These are phyloP conservation scores for Lanistes nyassanus DNA, from an alignment of 1,140 invertebrate species.

Conservation along the genomic window DNA sequence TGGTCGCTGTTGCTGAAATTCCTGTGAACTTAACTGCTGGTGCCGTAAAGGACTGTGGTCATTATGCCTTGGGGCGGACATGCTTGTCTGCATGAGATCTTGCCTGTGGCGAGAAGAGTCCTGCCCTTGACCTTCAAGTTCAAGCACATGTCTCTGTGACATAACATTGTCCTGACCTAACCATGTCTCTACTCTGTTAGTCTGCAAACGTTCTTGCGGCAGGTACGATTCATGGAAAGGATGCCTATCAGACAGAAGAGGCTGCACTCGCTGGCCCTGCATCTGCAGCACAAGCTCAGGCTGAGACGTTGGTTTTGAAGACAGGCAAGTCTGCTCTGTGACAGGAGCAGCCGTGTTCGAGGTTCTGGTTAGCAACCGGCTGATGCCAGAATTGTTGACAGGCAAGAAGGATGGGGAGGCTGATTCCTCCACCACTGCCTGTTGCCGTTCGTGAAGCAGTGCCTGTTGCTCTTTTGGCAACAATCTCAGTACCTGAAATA, in stretches of 20 bases:
- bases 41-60: too few species aligned
- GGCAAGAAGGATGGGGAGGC: conserved; percentile 26
- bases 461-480: conserved; percentile 12
- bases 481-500: conserved; percentile 14
- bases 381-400: neutral
- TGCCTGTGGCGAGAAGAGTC: too few species aligned
- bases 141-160: too few species aligned
- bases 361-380: neutral
- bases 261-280: conserved; percentile 3
- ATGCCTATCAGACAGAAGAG: too few species aligned
- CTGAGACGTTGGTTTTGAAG: neutral
- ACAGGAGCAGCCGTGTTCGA: neutral
- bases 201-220: neutral
- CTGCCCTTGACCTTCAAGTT: too few species aligned
- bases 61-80: too few species aligned
- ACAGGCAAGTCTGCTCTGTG: neutral
- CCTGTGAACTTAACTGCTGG: too few species aligned
- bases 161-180: too few species aligned
- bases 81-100: too few species aligned
- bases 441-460: conserved; percentile 5
- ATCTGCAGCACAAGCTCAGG: neutral
- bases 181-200: neutral
- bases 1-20: conserved; percentile 9
- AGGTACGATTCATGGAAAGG: too few species aligned
- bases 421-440: conserved; percentile 25